Evolutionary conservation across 2,888 invertebrate species (phyloP), one percentile per base, ranked within the genome.

Genomic region (Alviniconcha strummeri): DNA sequence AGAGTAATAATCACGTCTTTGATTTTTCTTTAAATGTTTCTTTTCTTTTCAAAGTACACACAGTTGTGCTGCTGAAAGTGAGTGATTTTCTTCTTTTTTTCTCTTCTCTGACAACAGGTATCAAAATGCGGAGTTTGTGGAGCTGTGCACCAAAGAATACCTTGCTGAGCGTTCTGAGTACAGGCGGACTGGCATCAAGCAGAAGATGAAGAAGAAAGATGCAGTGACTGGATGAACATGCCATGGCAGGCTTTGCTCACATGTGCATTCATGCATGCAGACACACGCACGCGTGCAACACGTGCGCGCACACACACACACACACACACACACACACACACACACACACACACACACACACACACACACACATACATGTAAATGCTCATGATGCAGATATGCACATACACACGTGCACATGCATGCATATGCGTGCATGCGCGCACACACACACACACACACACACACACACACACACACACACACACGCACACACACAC

Each of bases 121-220:
- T 91, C 91, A 95, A 85, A 95, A 98, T 94, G 96, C 96, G 86
- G 95, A 95, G 0, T 97, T 98, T 91, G 95, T 95, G 90, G 95
- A 96, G 82, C 93, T 95, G 88, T 97, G 97, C 90, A 96, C 95
- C 86, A 95, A 97, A 89, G 95, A 97, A 91, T 98, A 98, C 94
- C 94, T 98, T 84, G 93, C 96, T 54, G 96, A 97, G 91, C 95
- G 98, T 90, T 95, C 96, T 87, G 96, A 97, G 93, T 98, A 96
- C 90, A 95, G 98, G 92, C 95, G 95, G 91, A 97, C 97, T 77
- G 98, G 98, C 4, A 94, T 97, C 3, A 88, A 86, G 60, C 84
- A 89, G 81, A 88, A 86, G 15, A 77, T 83, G 67, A 86, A 80
- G 77, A 84, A 82, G 56, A 83, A 83, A 52, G 85, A 87, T 56